phyloP scores from a whole-genome alignment of 2,797 vertebrate species.

The Anguilla pacifica region DNA sequence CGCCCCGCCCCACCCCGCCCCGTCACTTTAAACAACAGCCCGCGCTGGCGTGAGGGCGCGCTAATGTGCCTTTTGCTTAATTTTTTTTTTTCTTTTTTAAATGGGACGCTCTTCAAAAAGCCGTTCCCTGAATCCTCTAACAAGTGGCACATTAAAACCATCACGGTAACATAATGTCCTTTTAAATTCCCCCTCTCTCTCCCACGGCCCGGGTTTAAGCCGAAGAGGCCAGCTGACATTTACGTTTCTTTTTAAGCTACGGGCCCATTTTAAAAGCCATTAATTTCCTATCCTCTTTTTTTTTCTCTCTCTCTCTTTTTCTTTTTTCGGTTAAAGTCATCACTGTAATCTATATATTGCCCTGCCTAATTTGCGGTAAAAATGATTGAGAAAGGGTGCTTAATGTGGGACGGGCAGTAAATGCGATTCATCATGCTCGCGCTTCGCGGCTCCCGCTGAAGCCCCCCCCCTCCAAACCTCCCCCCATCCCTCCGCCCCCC shows the following conservation, averaged over 20 bases:
- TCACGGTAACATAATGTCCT: conserved; percentile 42
- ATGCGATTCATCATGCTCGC: conserved; percentile 86
- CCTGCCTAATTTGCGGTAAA: conserved; percentile 83
- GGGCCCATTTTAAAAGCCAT: conserved; percentile 66
- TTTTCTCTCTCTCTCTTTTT: conserved; percentile 22
- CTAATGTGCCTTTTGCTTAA: conserved; percentile 2
- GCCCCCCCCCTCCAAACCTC: conserved; percentile 60
- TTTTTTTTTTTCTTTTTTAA: background rate
- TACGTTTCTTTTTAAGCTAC: conserved; percentile 40
- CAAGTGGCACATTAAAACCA: conserved; percentile 39
- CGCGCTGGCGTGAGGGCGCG: conserved; percentile 7
- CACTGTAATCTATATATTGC: conserved; percentile 75
- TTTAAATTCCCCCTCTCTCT: conserved; percentile 30
- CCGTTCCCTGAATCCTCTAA: conserved; percentile 18
- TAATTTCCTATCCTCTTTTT: conserved; percentile 50
- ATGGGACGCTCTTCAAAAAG: conserved; percentile 6
- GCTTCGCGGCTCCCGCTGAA: conserved; percentile 72
- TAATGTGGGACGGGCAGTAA: conserved; percentile 86
- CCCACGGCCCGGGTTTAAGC: conserved; percentile 36
- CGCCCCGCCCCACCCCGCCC: background rate
- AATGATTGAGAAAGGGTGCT: conserved; percentile 82
- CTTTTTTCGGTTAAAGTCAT: conserved; percentile 57
- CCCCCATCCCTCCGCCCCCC: conserved; percentile 41
- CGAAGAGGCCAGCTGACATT: conserved; percentile 30
- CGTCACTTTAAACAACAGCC: conserved; percentile 29